Evolutionary conservation across 1,140 invertebrate species (phyloP).

Genomic region (Hypothenemus hampei): DNA sequence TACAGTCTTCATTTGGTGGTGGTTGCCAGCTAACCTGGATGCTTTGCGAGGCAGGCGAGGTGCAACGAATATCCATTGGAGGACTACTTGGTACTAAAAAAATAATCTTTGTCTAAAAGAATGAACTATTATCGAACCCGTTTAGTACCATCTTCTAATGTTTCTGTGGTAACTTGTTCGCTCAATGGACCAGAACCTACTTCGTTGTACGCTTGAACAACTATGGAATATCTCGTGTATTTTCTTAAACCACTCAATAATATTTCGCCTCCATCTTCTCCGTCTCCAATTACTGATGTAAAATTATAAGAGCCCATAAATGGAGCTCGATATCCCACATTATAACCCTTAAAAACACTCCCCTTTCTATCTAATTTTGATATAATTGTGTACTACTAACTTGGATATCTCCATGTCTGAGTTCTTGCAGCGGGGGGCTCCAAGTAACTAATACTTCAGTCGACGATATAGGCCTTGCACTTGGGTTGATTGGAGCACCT

Average conservation of each 20-base stretch:
- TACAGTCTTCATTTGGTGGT: constrained; percentile 67
- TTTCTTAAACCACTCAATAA: constrained; percentile 63
- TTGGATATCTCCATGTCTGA: constrained; percentile 65
- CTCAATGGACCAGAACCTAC: constrained; percentile 76
- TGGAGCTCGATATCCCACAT: constrained; percentile 52
- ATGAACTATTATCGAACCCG: no score
- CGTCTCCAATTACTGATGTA: constrained; percentile 63
- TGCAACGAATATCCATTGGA: constrained; percentile 68
- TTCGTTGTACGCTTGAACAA: constrained; percentile 82
- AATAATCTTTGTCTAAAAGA: no score
- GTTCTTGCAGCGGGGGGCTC: constrained; percentile 62
- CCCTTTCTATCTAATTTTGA: background rate
- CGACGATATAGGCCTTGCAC: constrained; percentile 66
- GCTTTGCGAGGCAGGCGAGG: constrained; percentile 66
- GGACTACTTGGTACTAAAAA: constrained; percentile 64
- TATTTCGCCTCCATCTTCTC: constrained; percentile 62
- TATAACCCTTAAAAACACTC: constrained; percentile 51
- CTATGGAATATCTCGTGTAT: constrained; percentile 73
- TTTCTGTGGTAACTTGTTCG: constrained; percentile 67
- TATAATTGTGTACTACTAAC: constrained; percentile 35
- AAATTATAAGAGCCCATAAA: constrained; percentile 57
- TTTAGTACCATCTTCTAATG: constrained; percentile 79
- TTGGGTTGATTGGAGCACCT: constrained; percentile 66
- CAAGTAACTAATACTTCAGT: constrained; percentile 73
- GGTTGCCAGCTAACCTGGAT: constrained; percentile 80